Base-by-base conservation (phyloP, 53 echinoderm and acorn worm species). In the Hippasteria phrygiana region DNA sequence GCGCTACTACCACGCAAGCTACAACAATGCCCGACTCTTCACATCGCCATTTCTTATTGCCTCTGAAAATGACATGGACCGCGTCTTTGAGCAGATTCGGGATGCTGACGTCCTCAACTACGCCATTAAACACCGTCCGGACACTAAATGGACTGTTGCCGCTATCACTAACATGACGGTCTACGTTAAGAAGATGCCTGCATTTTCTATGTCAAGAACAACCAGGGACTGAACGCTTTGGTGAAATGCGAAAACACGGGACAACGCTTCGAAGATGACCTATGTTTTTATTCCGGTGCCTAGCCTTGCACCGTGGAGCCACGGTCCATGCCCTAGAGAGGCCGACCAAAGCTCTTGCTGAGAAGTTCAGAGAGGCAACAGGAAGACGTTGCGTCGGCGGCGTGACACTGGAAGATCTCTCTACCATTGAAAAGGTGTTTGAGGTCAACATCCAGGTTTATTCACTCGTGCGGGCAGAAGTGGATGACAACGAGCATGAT, bases 221-320 rank as follows among this genome's bases (percentile, higher is more conserved):
- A 88, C 47, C 20, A 14, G 20, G 88, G 76, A 8, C 3, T 92
- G 0, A 10, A 47, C 32, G 38, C 71, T 3, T 64, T 92, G 48
- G 2, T 38, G 0, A 29, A 73, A 1, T 73, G 82, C 29, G 20
- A n/a, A 12, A 26, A 80, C 24, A 63, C 16, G 0, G 81, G 54
- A 31, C 17, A 40, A 29, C 42, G 43, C 1, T 88, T 83, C 43
- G 14, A 69, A 13, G 92, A 92, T 54, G 81, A 92, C 31, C 42
- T 92, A 1, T 92, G 88, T 55, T 88, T 92, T 24, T n/a, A n/a
- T 92, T 92, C 54, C 24, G 92, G n/a, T 92, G 88, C 83, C 35
- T 89, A 5, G 54, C 91, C 7, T 42, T 64, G 37, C 71, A 91
- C 67, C 76, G 55, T 9, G 84, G 84, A 8, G 73, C 73, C 7